Evolutionary conservation across 2,888 invertebrate genomes (phyloP), one percentile per base, ranked within the genome.

Genomic region (Eurytoma adleriae): DNA sequence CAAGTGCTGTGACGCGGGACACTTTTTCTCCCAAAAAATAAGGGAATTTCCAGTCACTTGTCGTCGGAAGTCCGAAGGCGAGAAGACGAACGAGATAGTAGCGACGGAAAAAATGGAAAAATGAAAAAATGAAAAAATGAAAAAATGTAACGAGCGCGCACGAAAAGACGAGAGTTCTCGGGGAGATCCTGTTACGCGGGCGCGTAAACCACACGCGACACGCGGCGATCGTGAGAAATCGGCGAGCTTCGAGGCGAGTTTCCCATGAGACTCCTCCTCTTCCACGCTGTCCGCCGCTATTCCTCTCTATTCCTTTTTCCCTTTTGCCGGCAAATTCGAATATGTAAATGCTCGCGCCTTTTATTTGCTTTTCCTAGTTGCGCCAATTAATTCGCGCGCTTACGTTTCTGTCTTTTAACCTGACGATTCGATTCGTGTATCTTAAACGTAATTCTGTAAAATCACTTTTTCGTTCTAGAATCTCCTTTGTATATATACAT

Each of bases 141-240:
- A 48, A 52, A 20, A 40, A 27, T 18, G 61, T 27, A 18, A 16
- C 10, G 48, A 20, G 16, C 10, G 57, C 30, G 56, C 13, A 30
- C 30, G 40, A 40, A 40, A 40, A 40, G 40, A 40, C 40, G 14
- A 12, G 59, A 52, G 69, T 83, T 85, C 84, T 84, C 83, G 84
- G 82, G 83, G 83, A 78, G 84, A 83, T 87, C 87, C 81, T 83
- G 86, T 88, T 87, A 78, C 81, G 86, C 86, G 85, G 84, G 83
- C 80, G 80, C 79, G 85, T 40, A 87, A 86, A 87, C 86, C 86
- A 82, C 85, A 84, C 82, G 79, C 73, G 73, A 64, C 75, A 24
- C 71, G 48, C 50, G 50, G 56, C 74, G 71, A 77, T 80, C 81
- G 81, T 81, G 81, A 78, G 81, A 81, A 81, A 78, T 72, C 67